Evolutionary conservation across 2,113 vertebrate species (phyloP), one percentile per base, ranked within the genome.

Genomic region (Nyctibius bracteatus): DNA sequence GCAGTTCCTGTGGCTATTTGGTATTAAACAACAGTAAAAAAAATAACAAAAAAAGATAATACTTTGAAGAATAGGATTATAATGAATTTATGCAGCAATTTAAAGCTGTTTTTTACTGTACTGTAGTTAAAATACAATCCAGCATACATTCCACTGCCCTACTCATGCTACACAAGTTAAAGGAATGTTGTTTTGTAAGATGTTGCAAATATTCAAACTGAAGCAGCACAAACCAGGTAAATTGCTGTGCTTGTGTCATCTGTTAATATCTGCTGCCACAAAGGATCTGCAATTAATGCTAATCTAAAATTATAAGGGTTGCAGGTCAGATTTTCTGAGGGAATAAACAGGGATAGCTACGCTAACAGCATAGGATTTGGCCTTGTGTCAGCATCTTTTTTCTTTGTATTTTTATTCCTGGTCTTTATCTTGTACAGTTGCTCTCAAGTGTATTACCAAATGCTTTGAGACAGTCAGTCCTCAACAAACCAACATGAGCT

Each of bases 211-310:
- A 78, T 8, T 54, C 49, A 75, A 81, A 83, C 43, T 51, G 92
- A 94, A 96, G 70, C 81, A 94, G 81, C 85, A 95, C 81, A 58
- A 71, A 68, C 6, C 52, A 84, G 72, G 41, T 8, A 72, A 92
- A 88, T 15, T 82, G 68, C 41, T 79, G 71, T 57, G 52, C 39
- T 31, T 72, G 47, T 86, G 68, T 65, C 65, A 92, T n/a, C 86
- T 82, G 33, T 59, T 75, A 72, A 65, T 62, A 96, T 84, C 96
- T 85, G 72, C 55, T 83, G 88, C 77, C 66, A 86, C 54, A 65
- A 44, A 68, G 58, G 61, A 3, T 61, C 83, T 85, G 44, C n/a
- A 86, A 86, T 82, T 92, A 91, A 88, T 37, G 70, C 57, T 72
- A 12, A n/a, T 54, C 71, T 83, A 25, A 88, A 95, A 8, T 1